Evolutionary conservation across 2,797 vertebrate species (phyloP).

Genomic region (Apogon talboti): DNA sequence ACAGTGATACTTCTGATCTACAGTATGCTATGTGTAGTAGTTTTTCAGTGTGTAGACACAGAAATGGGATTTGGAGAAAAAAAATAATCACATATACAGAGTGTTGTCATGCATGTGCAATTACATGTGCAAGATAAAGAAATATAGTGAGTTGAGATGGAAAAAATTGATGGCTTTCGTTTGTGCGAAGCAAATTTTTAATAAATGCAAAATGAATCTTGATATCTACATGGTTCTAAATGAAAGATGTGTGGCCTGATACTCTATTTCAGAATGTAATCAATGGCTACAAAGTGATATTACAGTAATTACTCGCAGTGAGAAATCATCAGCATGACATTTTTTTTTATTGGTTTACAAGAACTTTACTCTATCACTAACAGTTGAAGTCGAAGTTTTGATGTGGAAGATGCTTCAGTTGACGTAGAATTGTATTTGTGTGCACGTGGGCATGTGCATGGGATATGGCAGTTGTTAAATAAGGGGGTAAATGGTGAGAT

Average conservation of each 20-base stretch:
- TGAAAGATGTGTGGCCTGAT: constrained; percentile 9
- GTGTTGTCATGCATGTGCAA: too few relatives aligned
- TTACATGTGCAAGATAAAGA: not conserved
- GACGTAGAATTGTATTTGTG: not conserved
- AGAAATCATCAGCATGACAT: constrained; percentile 49
- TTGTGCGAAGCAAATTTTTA: not conserved
- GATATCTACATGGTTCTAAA: not conserved
- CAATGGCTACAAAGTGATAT: constrained; percentile 23
- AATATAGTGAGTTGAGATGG: not conserved
- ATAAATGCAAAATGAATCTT: constrained; percentile 1
- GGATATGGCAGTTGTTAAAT: constrained; percentile 29
- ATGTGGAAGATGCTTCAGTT: not conserved
- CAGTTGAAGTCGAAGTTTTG: constrained; percentile 21
- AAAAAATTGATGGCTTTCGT: constrained; percentile 1
- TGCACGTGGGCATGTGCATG: not conserved
- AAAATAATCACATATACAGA: too few relatives aligned
- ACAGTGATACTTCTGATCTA: too few relatives aligned
- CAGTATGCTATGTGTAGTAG: too few relatives aligned
- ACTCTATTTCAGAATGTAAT: constrained; percentile 17
- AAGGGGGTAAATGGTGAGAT: constrained; percentile 25
- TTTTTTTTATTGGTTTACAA: constrained; percentile 22
- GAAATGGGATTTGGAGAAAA: too few relatives aligned
- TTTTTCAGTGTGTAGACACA: too few relatives aligned
- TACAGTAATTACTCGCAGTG: constrained; percentile 30
- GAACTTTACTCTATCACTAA: constrained; percentile 3